Conservation (phyloP, 1,140 invertebrate genomes). For the Probaryconus sp. region DNA sequence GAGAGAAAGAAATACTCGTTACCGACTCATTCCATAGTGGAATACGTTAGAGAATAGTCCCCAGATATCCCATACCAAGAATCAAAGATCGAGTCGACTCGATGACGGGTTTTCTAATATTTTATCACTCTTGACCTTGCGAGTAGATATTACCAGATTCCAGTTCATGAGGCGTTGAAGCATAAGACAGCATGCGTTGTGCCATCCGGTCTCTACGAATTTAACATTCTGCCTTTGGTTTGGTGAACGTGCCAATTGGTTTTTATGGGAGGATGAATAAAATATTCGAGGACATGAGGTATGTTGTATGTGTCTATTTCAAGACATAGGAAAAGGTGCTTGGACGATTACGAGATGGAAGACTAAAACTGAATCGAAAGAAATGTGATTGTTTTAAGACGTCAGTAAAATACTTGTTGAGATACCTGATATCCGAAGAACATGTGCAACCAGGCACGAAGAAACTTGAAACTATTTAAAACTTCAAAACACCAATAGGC, state of each 20-base stretch:
- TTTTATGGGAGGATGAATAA: conserved; percentile 71
- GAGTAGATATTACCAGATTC: conserved; percentile 68
- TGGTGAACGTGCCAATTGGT: conserved; percentile 62
- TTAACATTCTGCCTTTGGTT: conserved; percentile 64
- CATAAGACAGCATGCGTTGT: conserved; percentile 63
- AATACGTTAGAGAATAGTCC: too few species aligned
- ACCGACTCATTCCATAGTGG: too few species aligned
- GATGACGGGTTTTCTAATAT: conserved; percentile 63
- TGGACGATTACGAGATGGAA: neutral
- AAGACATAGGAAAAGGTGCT: neutral
- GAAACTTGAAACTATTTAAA: neutral
- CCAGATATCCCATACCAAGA: conserved; percentile 75
- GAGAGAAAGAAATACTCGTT: too few species aligned
- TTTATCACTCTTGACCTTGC: conserved; percentile 74
- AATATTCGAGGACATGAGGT: conserved; percentile 60
- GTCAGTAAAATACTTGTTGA: neutral
- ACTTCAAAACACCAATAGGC: neutral
- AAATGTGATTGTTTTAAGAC: conserved; percentile 4
- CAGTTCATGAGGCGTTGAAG: neutral
- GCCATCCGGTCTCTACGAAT: conserved; percentile 65
- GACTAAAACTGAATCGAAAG: neutral
- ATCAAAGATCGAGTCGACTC: conserved; percentile 72
- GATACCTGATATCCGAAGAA: neutral
- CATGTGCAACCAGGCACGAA: neutral
- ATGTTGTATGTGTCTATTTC: conserved; percentile 57